Conservation (phyloP, 2,888 invertebrate species). For the Steinernema scapterisci region DNA sequence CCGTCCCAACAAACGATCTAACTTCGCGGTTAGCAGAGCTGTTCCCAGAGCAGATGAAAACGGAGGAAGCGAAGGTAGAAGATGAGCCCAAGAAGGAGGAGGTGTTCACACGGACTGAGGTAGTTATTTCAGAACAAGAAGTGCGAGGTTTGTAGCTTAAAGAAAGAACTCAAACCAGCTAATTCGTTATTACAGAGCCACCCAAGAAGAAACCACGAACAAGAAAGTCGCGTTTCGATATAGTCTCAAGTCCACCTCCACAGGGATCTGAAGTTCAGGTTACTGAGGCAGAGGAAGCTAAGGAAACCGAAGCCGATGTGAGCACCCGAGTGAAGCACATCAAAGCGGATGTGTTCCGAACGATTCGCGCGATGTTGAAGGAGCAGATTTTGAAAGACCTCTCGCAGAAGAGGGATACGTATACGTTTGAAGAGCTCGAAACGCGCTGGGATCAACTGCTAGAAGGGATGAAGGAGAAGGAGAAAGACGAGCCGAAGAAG, state of each 20-base stretch:
- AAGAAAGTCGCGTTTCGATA: slow-evolving; percentile 6
- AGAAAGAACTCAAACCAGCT: no score
- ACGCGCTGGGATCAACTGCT: background rate
- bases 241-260: background rate
- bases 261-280: background rate
- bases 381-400: slow-evolving; percentile 27
- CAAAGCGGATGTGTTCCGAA: background rate
- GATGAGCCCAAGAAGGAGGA: background rate
- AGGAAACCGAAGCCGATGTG: background rate
- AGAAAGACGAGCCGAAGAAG: slow-evolving; percentile 5
- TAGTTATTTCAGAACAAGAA: background rate
- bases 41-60: slow-evolving; percentile 19
- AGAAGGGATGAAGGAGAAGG: background rate
- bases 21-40: slow-evolving; percentile 14
- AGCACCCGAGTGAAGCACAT: background rate
- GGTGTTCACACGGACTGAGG: background rate
- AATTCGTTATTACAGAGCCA: background rate
- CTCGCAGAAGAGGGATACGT: slow-evolving; percentile 6
- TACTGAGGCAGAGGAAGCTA: background rate
- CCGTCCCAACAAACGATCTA: background rate
- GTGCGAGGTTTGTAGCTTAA: background rate
- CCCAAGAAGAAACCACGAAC: background rate
- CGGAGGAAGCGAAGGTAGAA: background rate
- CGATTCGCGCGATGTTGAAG: background rate
- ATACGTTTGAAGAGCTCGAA: slow-evolving; percentile 17